Conservation (phyloP, 1,140 invertebrate species). For the Drosophila simulans region DNA sequence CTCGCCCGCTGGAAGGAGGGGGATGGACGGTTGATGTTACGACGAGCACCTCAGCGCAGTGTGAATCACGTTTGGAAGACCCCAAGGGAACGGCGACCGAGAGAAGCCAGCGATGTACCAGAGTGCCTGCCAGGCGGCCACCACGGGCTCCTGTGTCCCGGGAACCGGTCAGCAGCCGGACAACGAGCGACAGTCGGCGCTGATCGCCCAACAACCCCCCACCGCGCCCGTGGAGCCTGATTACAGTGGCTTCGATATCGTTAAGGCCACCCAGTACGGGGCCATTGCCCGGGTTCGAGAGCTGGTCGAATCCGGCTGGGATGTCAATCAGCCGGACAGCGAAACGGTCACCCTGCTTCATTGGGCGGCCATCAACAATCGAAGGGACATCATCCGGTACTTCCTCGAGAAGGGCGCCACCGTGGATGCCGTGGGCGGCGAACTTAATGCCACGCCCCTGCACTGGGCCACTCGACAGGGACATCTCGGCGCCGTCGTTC, state of each 20-base stretch:
- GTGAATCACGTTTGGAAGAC: conserved; percentile 69
- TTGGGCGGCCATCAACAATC: conserved; percentile 99
- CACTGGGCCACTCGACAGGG: conserved; percentile 99
- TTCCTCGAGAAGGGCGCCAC: conserved; percentile 94
- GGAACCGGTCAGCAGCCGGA: conserved; percentile 85
- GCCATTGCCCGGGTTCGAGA: conserved; percentile 93
- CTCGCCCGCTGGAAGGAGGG: conserved; percentile 48
- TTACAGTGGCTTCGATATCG: conserved; percentile 95
- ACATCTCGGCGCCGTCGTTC: conserved; percentile 95
- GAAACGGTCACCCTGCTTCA: conserved; percentile 98
- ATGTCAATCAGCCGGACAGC: conserved; percentile 94
- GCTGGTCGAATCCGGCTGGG: conserved; percentile 94
- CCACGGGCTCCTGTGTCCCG: conserved; percentile 85
- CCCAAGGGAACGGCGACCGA: conserved; percentile 40
- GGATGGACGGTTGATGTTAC: conserved; percentile 72
- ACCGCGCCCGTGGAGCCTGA: conserved; percentile 88
- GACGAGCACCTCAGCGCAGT: conserved; percentile 48
- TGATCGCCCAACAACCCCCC: conserved; percentile 86
- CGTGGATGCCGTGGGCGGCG: conserved; percentile 97
- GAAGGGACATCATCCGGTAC: conserved; percentile 95
- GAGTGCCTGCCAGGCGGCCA: conserved; percentile 87
- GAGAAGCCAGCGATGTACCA: conserved; percentile 86
- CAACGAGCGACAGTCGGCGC: conserved; percentile 85
- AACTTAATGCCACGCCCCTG: conserved; percentile 96
- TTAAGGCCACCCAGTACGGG: conserved; percentile 97